Percentiles rank a stretch among this genome's conserved stretches.
phyloP scores from a whole-genome alignment of 2,113 vertebrate genomes.

The Solea senegalensis region DNA sequence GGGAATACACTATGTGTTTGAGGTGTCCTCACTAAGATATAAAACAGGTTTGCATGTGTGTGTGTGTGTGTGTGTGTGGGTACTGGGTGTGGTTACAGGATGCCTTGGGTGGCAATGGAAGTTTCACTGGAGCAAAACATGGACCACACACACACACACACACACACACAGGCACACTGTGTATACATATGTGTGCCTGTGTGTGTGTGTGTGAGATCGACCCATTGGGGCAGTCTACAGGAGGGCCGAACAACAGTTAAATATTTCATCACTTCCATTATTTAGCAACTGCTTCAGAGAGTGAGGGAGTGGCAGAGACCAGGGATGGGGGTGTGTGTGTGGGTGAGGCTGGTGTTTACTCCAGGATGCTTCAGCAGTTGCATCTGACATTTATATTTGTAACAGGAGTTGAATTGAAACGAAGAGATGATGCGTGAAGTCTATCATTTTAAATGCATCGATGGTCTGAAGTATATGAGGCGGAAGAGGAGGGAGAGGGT shows the following conservation, averaged over 20 bases:
- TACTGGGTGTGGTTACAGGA: conserved; percentile 60
- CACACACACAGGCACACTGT: neutral
- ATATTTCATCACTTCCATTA: conserved; percentile 84
- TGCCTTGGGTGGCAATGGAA: conserved; percentile 37
- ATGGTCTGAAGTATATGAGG: neutral
- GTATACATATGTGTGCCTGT: neutral
- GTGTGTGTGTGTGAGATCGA: conserved; percentile 40
- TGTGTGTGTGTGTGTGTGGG: conserved; percentile 34
- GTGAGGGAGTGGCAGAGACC: conserved; percentile 16
- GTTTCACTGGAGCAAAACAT: conserved; percentile 28
- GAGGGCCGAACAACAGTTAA: conserved; percentile 77
- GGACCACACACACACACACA: conserved; percentile 25
- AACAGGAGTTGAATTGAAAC: neutral
- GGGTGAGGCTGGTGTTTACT: neutral
- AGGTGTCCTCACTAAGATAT: neutral
- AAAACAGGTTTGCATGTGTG: conserved; percentile 4
- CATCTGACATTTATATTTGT: conserved; percentile 18
- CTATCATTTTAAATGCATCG: neutral
- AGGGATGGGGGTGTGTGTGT: neutral
- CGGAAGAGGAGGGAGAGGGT: neutral
- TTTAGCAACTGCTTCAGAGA: conserved; percentile 69
- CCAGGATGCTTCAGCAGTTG: conserved; percentile 11
- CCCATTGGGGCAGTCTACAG: conserved; percentile 68
- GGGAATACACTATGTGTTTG: neutral
- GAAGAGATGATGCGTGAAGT: neutral